Conservation (phyloP, 92 coral and sea anemone species). For the Bergia sp. region DNA sequence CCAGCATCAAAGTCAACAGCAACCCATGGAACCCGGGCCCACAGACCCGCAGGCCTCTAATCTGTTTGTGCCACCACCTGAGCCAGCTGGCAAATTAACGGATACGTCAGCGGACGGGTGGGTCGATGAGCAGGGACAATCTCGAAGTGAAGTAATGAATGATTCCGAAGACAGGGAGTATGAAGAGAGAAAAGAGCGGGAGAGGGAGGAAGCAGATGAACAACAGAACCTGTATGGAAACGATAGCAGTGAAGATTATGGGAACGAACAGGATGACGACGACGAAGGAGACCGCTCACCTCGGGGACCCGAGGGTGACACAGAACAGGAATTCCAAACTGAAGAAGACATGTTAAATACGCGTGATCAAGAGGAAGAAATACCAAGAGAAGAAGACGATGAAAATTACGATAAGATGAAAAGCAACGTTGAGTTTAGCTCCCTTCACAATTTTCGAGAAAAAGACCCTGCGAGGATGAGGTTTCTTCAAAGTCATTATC, state of each 20-base stretch:
- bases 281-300: constrained; percentile 39
- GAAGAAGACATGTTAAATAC: neutral
- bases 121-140: constrained; percentile 73
- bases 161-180: constrained; percentile 39
- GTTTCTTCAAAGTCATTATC: constrained; percentile 13
- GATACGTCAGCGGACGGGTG: constrained; percentile 47
- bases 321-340: constrained; percentile 37
- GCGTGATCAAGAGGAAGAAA: neutral
- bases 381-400: constrained; percentile 20
- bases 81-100: neutral
- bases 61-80: neutral
- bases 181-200: constrained; percentile 46
- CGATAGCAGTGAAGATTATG: constrained; percentile 62
- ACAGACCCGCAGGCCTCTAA: neutral
- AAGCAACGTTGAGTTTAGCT: neutral
- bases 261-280: constrained; percentile 54
- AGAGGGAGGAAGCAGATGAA: constrained; percentile 36
- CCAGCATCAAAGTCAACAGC: constrained; percentile 19
- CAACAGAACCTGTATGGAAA: constrained; percentile 33
- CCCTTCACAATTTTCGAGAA: neutral
- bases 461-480: constrained; percentile 10
- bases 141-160: constrained; percentile 74
- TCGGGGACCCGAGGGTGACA: constrained; percentile 37
- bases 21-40: neutral
- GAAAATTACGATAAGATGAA: constrained; percentile 37